Percentiles rank a stretch among this genome's conserved stretches.
Conservation (phyloP, 2,888 invertebrate species). For the Pollenia angustigena region DNA sequence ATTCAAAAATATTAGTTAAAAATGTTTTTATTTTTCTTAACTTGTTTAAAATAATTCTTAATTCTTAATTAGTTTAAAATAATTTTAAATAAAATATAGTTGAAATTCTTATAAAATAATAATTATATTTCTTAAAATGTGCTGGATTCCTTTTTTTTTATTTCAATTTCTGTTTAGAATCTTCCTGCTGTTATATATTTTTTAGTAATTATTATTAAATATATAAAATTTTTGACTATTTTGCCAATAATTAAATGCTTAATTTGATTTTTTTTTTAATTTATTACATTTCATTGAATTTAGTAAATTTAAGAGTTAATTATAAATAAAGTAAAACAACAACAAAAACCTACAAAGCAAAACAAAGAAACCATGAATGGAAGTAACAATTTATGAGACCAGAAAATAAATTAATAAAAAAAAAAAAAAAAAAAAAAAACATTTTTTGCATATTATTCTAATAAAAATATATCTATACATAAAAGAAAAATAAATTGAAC, state of each 20-base stretch:
- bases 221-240: constrained; percentile 39
- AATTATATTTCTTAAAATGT: constrained; percentile 61
- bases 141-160: constrained; percentile 66
- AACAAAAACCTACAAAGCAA: constrained; percentile 65
- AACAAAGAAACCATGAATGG: constrained; percentile 68
- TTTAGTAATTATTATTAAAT: constrained; percentile 18
- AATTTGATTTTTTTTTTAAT: constrained; percentile 28
- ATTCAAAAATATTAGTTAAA: constrained; percentile 63
- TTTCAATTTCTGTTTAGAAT: constrained; percentile 39
- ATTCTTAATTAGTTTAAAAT: constrained; percentile 62
- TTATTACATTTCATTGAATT: constrained; percentile 69
- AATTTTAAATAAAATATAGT: constrained; percentile 67
- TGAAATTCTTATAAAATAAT: constrained; percentile 57
- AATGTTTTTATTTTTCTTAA: constrained; percentile 57
- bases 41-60: constrained; percentile 3
- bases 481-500: constrained; percentile 37
- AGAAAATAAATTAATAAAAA: constrained; percentile 59
- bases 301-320: constrained; percentile 73
- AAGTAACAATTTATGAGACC: constrained; percentile 73
- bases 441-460: constrained; percentile 70
- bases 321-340: constrained; percentile 57
- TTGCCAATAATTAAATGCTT: constrained; percentile 38
- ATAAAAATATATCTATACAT: constrained; percentile 66
- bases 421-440: constrained; percentile 45
- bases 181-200: constrained; percentile 58